phyloP scores from a whole-genome alignment of 2,888 invertebrate species.

The Coleophora deauratella region DNA sequence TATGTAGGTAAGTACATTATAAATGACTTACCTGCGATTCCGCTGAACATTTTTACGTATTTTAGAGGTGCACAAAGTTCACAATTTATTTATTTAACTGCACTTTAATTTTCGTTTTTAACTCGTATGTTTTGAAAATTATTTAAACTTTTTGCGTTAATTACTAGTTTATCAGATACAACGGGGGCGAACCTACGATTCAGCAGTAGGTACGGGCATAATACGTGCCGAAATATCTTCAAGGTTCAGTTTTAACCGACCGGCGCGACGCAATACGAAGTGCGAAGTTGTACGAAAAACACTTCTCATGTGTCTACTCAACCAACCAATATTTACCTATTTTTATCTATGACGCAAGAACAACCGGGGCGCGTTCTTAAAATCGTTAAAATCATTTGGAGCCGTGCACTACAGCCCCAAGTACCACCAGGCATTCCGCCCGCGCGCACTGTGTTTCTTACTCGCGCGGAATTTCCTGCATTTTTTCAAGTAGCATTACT shows the following conservation, averaged over 20 bases:
- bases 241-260: slow-evolving; percentile 34
- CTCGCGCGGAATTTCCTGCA: too few species aligned
- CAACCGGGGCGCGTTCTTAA: too few species aligned
- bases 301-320: slow-evolving; percentile 29
- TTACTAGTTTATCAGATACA: too few species aligned
- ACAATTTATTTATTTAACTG: slow-evolving; percentile 12
- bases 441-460: too few species aligned
- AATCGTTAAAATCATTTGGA: too few species aligned
- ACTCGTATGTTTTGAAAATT: not conserved
- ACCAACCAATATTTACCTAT: slow-evolving; percentile 42
- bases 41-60: slow-evolving; percentile 58
- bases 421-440: too few species aligned
- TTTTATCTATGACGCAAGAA: slow-evolving; percentile 63
- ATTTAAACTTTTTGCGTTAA: too few species aligned
- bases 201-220: slow-evolving; percentile 23
- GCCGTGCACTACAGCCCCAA: too few species aligned
- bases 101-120: slow-evolving; percentile 25
- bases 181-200: slow-evolving; percentile 19
- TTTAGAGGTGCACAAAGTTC: slow-evolving; percentile 19
- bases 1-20: not conserved
- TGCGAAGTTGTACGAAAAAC: slow-evolving; percentile 25
- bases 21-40: slow-evolving; percentile 53
- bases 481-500: too few species aligned
- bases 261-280: slow-evolving; percentile 23
- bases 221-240: slow-evolving; percentile 39